A percentile compares a stretch with the other conserved stretches of the same genome.
Evolutionary conservation across 2,888 invertebrate genomes (phyloP).

Genomic region (Scaptomyza parva): DNA sequence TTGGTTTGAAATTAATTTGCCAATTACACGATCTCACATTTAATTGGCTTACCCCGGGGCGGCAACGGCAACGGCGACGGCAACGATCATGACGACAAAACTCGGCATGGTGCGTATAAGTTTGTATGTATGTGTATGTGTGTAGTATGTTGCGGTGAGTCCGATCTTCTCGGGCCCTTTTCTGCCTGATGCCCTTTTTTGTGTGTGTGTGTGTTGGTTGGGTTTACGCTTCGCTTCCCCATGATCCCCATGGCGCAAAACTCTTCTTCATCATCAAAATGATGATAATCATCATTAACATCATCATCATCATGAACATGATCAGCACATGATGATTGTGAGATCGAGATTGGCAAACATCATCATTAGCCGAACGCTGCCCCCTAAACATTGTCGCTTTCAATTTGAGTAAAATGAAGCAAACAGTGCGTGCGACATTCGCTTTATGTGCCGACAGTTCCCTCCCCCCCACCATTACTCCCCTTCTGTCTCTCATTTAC

Average conservation of each 20-base stretch:
- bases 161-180: slow-evolving; percentile 33
- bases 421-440: slow-evolving; percentile 78
- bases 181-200: slow-evolving; percentile 64
- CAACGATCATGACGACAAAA: slow-evolving; percentile 19
- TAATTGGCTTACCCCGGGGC: slow-evolving; percentile 82
- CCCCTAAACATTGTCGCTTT: slow-evolving; percentile 72
- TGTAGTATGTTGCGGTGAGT: slow-evolving; percentile 1
- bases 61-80: slow-evolving; percentile 30
- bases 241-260: slow-evolving; percentile 57
- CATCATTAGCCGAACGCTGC: slow-evolving; percentile 64
- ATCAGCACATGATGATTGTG: slow-evolving; percentile 21
- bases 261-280: slow-evolving; percentile 26
- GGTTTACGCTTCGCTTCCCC: slow-evolving; percentile 53
- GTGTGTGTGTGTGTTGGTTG: slow-evolving; percentile 31
- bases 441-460: slow-evolving; percentile 76
- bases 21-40: slow-evolving; percentile 84
- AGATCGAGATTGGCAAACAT: slow-evolving; percentile 54
- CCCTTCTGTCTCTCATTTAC: neutral
- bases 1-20: slow-evolving; percentile 84
- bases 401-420: slow-evolving; percentile 78
- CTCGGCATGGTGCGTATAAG: slow-evolving; percentile 50
- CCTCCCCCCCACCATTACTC: neutral
- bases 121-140: neutral
- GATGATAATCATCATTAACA: slow-evolving; percentile 10
- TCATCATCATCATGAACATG: neutral